Evolutionary conservation across 2,888 invertebrate species (phyloP), one percentile per base, ranked within the genome.

Genomic region (Campoplex capitator): DNA sequence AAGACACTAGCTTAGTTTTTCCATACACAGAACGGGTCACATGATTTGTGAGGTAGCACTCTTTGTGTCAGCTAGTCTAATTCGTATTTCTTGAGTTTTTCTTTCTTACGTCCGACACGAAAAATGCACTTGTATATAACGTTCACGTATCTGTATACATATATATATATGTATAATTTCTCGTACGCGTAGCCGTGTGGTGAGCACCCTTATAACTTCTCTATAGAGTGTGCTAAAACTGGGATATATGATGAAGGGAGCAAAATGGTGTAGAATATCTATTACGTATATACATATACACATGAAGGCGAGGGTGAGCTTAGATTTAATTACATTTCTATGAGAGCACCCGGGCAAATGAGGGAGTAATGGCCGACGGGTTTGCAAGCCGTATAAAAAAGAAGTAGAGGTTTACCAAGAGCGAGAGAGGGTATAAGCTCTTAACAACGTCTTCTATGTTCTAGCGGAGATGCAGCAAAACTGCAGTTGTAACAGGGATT

Each of bases 321-420:
- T 88, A 88, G 90, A 92, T 91, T 92, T 91, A 92, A 93, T 93
- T 91, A 91, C 91, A 89, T 91, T 91, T 91, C 91, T 90, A 91
- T 90, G 90, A 81, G 90, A 89, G 62, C 56, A 68, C 90, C 88
- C 81, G 80, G 89, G 79, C 86, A 90, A 91, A 92, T 91, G 91
- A 91, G 90, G 88, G 88, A 90, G 88, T 92, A 92, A 91, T 91
- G 88, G 86, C 86, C 82, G 84, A 75, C 75, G 74, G 77, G 71
- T 74, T 76, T 71, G 51, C 68, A 77, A 76, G 58, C 18, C 45
- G 77, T 68, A 73, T 81, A 86, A 81, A 86, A 58, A 58, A 65
- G 78, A 42, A 48, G 45, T 68, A 23, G 75, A 42, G 54, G 45
- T 70, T 62, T 38, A 48, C 58, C 56, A 28, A 67, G 79, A 75